Evolutionary conservation across 2,797 vertebrate genomes (phyloP).

Genomic region (Brachymystax lenok): DNA sequence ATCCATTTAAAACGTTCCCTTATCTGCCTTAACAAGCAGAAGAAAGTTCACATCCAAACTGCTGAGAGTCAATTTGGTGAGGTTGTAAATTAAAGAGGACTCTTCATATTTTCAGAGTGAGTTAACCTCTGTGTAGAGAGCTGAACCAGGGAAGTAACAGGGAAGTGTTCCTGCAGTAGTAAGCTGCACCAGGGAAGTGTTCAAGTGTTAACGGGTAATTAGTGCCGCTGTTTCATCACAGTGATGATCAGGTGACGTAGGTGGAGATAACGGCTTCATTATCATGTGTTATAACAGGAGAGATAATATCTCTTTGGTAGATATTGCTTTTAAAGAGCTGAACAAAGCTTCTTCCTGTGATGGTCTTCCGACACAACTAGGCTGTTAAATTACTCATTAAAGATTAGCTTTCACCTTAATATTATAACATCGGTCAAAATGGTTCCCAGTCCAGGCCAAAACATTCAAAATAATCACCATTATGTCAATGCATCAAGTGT

Average conservation of each 20-base stretch:
- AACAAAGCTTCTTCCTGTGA: constrained; percentile 45
- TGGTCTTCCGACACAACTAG: constrained; percentile 42
- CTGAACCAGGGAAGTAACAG: constrained; percentile 45
- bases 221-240: constrained; percentile 65
- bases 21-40: constrained; percentile 67
- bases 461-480: constrained; percentile 50
- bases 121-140: constrained; percentile 54
- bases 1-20: constrained; percentile 73
- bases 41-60: constrained; percentile 71
- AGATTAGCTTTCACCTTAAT: neutral
- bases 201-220: constrained; percentile 78
- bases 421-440: neutral
- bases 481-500: constrained; percentile 49
- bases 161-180: constrained; percentile 59
- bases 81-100: constrained; percentile 55
- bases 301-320: constrained; percentile 21
- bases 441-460: constrained; percentile 55
- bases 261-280: constrained; percentile 57
- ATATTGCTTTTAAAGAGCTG: constrained; percentile 59
- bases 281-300: constrained; percentile 57
- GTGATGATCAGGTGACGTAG: constrained; percentile 68
- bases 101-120: constrained; percentile 51
- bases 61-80: constrained; percentile 55
- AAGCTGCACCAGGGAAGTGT: constrained; percentile 49
- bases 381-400: constrained; percentile 58